Percentiles rank a stretch among this genome's conserved stretches.
These are phyloP conservation scores for Cyaniris semiargus DNA, from an alignment of 2,888 invertebrate genomes.

Conservation along the genomic window DNA sequence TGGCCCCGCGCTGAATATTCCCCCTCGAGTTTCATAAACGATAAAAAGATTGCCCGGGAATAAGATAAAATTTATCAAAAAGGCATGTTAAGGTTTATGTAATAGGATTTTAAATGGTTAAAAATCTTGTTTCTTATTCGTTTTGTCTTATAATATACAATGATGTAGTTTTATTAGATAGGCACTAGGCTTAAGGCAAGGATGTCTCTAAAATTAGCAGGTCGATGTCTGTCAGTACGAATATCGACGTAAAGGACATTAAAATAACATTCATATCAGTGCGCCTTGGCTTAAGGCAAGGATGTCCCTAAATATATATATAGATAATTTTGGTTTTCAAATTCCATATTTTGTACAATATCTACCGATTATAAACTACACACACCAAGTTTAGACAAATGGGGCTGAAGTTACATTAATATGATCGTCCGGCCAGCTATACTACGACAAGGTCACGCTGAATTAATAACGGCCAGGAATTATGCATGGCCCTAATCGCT, in stretches of 20 bases:
- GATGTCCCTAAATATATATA: too few relatives aligned
- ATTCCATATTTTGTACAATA: too few relatives aligned
- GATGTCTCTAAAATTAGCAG: too few relatives aligned
- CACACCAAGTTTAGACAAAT: conserved; percentile 10
- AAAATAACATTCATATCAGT: too few relatives aligned
- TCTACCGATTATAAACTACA: neutral
- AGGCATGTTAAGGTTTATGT: conserved; percentile 5
- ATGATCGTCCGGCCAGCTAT: neutral
- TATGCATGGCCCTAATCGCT: conserved; percentile 39
- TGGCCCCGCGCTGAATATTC: conserved; percentile 5
- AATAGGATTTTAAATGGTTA: neutral
- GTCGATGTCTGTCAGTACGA: too few relatives aligned
- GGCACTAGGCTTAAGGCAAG: too few relatives aligned
- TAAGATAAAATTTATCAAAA: neutral
- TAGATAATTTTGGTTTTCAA: too few relatives aligned
- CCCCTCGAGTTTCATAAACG: conserved; percentile 19
- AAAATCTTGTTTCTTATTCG: neutral
- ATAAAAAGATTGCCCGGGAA: neutral
- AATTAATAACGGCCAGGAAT: conserved; percentile 38
- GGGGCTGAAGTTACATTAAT: conserved; percentile 2
- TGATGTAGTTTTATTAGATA: neutral
- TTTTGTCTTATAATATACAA: neutral
- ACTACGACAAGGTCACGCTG: conserved; percentile 36
- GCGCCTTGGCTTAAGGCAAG: too few relatives aligned
- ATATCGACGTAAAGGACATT: too few relatives aligned